A percentile compares a stretch with the other conserved stretches of the same genome.
phyloP scores from a whole-genome alignment of 2,113 vertebrate species.

The Reinhardtius hippoglossoides region DNA sequence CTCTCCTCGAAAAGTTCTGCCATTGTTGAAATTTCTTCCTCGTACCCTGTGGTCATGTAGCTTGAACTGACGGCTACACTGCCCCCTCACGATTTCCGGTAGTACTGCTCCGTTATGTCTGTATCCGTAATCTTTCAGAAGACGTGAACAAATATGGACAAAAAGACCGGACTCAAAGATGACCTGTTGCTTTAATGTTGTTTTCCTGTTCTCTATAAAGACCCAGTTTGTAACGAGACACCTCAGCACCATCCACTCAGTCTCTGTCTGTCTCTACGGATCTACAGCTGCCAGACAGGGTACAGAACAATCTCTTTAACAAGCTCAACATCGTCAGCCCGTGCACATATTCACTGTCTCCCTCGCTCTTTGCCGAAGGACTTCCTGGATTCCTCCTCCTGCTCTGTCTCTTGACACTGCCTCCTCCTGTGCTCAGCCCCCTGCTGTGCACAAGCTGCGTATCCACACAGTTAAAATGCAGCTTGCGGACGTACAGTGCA shows the following conservation, averaged over 20 bases:
- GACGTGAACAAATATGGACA: no score
- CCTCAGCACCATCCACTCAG: neutral
- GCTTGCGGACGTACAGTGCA: neutral
- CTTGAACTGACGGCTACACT: neutral
- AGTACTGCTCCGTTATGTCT: neutral
- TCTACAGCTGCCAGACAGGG: slow-evolving; percentile 11
- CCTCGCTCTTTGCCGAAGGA: slow-evolving; percentile 7
- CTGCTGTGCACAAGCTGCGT: slow-evolving; percentile 7
- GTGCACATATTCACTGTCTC: neutral
- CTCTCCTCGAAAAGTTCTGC: no score
- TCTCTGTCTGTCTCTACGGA: neutral
- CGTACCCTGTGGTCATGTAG: no score
- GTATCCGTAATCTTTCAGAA: no score
- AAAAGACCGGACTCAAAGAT: neutral
- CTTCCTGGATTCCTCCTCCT: slow-evolving; percentile 1
- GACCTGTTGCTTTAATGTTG: neutral
- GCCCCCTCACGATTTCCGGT: neutral
- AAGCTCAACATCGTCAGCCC: slow-evolving; percentile 29
- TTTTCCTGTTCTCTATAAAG: no score
- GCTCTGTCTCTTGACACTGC: slow-evolving; percentile 25
- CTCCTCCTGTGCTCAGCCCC: slow-evolving; percentile 5
- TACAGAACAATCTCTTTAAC: slow-evolving; percentile 29
- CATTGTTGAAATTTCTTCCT: no score
- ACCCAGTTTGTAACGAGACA: no score
- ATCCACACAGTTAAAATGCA: slow-evolving; percentile 15